Percentiles rank a stretch among this genome's conserved stretches.
Conservation (phyloP, 2,888 invertebrate species). For the Choristoneura rosaceana region DNA sequence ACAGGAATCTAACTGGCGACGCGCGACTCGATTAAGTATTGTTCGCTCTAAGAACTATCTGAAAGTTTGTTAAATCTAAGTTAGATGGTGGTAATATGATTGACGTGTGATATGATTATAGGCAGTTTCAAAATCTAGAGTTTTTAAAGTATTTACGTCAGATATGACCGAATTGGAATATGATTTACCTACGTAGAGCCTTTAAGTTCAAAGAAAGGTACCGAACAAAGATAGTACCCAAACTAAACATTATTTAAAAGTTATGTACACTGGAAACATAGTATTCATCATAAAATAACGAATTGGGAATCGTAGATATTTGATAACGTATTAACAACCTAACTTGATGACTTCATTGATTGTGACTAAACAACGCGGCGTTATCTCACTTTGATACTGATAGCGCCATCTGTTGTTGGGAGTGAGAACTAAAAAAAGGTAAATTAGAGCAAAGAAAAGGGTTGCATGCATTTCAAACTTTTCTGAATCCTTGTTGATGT, state of each 20-base stretch:
- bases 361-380: conserved; percentile 30
- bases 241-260: neutral
- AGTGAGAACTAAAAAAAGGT: conserved; percentile 13
- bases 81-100: neutral
- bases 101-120: too few species aligned
- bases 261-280: neutral
- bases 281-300: neutral
- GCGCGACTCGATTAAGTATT: neutral
- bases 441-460: neutral
- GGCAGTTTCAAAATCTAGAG: neutral
- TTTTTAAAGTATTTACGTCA: too few species aligned
- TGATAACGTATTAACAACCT: conserved; percentile 22
- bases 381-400: conserved; percentile 44
- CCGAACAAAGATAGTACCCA: neutral
- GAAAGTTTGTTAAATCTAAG: neutral
- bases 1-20: conserved; percentile 52
- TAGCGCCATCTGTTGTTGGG: conserved; percentile 61
- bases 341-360: conserved; percentile 40
- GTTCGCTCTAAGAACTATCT: neutral
- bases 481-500: neutral
- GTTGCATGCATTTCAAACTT: neutral
- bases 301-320: conserved; percentile 3
- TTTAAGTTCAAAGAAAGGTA: too few species aligned
- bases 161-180: neutral
- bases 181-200: neutral